These are phyloP conservation scores for Botia kubotai DNA, from an alignment of 2,797 vertebrate genomes.

Conservation along the genomic window DNA sequence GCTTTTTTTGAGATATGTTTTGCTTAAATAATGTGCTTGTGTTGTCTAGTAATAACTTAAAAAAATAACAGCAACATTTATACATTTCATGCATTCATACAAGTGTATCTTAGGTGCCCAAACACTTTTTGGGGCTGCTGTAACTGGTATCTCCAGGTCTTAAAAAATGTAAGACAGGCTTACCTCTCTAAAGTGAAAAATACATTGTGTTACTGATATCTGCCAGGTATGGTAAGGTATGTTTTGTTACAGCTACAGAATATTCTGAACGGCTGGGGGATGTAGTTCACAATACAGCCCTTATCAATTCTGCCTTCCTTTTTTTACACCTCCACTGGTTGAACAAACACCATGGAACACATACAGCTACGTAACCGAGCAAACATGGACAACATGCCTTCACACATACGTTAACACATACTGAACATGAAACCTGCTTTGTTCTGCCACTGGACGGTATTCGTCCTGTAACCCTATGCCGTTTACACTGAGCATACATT, in stretches of 20 bases:
- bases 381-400: conserved; percentile 36
- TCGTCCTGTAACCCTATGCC: conserved; percentile 63
- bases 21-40: too few relatives aligned
- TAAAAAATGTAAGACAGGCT: not conserved
- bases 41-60: too few relatives aligned
- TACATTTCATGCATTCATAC: too few relatives aligned
- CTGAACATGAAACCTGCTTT: conserved; percentile 25
- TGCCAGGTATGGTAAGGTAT: not conserved
- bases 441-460: conserved; percentile 44
- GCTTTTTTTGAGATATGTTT: too few relatives aligned
- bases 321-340: conserved; percentile 37
- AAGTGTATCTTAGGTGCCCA: not conserved
- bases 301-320: conserved; percentile 53
- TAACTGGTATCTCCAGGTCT: not conserved
- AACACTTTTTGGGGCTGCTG: not conserved
- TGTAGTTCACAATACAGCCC: conserved; percentile 48
- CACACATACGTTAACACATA: conserved; percentile 29
- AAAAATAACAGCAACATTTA: too few relatives aligned
- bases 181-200: not conserved
- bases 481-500: conserved; percentile 67
- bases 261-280: conserved; percentile 24
- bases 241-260: conserved; percentile 23
- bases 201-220: not conserved
- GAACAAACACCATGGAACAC: conserved; percentile 46
- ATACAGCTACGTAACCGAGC: conserved; percentile 48